Evolutionary conservation across 2,797 vertebrate species (phyloP).

Genomic region (Manis pentadactyla): DNA sequence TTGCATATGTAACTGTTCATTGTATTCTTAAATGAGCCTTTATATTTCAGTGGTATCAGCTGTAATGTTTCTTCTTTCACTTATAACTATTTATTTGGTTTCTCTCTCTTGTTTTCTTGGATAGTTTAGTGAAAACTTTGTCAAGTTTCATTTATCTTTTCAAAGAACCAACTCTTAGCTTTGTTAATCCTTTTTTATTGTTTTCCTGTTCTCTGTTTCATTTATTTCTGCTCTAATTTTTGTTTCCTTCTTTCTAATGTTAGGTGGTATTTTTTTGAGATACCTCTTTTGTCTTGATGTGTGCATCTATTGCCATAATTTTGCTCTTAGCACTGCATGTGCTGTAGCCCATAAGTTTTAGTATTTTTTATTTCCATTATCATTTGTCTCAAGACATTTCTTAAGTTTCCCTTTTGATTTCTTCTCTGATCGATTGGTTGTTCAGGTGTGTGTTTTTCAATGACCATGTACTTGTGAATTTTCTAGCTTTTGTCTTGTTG

Average conservation of each 20-base stretch:
- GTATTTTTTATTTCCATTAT: not conserved
- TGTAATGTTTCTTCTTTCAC: not conserved
- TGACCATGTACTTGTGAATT: not conserved
- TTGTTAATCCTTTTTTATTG: not conserved
- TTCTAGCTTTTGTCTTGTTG: not conserved
- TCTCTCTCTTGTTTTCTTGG: not conserved
- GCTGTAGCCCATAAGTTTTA: not conserved
- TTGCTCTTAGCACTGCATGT: not conserved
- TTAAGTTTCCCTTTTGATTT: not conserved
- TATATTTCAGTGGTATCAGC: not conserved
- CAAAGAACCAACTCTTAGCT: not conserved
- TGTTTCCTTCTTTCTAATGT: not conserved
- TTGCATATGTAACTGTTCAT: not conserved
- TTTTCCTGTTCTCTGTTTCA: not conserved
- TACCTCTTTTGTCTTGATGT: not conserved
- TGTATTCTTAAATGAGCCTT: not conserved
- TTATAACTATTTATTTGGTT: not conserved
- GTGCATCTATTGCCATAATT: not conserved
- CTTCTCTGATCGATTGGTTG: not conserved
- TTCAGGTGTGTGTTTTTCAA: not conserved
- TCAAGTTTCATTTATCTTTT: not conserved
- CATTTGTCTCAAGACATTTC: not conserved
- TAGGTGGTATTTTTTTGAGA: not conserved
- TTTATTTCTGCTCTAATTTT: not conserved
- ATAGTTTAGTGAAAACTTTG: not conserved